Conservation (phyloP, 2,888 invertebrate genomes). For the Leucophenga maculata region DNA sequence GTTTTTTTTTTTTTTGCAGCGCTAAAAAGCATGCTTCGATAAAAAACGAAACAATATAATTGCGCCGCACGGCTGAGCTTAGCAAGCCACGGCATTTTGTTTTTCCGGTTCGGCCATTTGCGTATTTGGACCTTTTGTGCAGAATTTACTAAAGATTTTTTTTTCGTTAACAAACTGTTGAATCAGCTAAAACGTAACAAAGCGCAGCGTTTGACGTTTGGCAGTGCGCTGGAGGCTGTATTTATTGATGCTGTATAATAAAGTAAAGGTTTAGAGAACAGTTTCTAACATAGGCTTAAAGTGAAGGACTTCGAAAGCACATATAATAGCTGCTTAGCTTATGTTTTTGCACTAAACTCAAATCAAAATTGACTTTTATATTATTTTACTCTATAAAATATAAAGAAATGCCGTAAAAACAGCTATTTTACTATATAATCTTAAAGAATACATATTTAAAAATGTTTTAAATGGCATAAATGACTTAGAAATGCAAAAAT, state of each 20-base stretch:
- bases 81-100: background rate
- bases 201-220: too few relatives aligned
- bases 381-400: too few relatives aligned
- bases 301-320: too few relatives aligned
- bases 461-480: too few relatives aligned
- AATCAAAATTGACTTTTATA: too few relatives aligned
- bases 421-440: too few relatives aligned
- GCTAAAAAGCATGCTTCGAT: background rate
- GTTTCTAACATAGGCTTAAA: too few relatives aligned
- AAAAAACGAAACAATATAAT: constrained; percentile 1
- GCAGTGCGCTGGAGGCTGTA: background rate
- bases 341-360: too few relatives aligned
- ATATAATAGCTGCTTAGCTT: too few relatives aligned
- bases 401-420: too few relatives aligned
- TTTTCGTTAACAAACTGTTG: constrained; percentile 12
- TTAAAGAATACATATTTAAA: too few relatives aligned
- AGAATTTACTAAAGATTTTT: background rate
- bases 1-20: background rate
- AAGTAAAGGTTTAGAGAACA: background rate
- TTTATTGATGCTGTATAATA: background rate
- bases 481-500: too few relatives aligned
- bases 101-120: background rate
- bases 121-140: background rate
- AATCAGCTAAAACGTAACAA: constrained; percentile 10
- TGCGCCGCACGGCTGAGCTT: background rate